phyloP scores from a whole-genome alignment of 2,797 vertebrate species.

The Balearica regulorum region DNA sequence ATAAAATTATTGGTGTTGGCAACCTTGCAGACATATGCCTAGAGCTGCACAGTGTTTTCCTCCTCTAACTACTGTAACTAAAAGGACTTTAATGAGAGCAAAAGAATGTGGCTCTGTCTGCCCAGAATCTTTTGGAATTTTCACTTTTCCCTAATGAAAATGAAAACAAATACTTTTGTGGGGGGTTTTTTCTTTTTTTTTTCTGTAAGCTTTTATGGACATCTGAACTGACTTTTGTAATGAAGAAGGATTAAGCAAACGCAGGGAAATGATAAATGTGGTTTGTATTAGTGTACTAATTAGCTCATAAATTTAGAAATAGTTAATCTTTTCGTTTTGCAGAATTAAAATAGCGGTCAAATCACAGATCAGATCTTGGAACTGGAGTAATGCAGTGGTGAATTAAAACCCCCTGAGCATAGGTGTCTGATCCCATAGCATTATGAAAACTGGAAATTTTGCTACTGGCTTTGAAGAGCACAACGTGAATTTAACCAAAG shows the following conservation, averaged over 20 bases:
- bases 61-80: conserved; percentile 13
- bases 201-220: neutral
- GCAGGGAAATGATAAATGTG: conserved; percentile 57
- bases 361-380: neutral
- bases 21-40: neutral
- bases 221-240: conserved; percentile 28
- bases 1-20: conserved; percentile 29
- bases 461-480: conserved; percentile 30
- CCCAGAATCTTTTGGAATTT: conserved; percentile 38
- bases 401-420: conserved; percentile 22
- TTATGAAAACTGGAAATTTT: conserved; percentile 17
- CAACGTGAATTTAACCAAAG: neutral
- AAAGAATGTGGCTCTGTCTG: conserved; percentile 36
- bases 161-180: neutral
- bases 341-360: conserved; percentile 16
- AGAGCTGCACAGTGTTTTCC: neutral
- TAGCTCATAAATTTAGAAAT: conserved; percentile 56
- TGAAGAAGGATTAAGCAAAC: conserved; percentile 13
- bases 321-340: conserved; percentile 37
- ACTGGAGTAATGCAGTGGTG: neutral
- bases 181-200: neutral
- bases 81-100: conserved; percentile 27
- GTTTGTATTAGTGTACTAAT: conserved; percentile 46
- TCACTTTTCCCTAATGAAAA: conserved; percentile 41
- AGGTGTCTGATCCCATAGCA: conserved; percentile 2